Evolutionary conservation across 2,797 vertebrate genomes (phyloP).

Genomic region (Carapus acus): DNA sequence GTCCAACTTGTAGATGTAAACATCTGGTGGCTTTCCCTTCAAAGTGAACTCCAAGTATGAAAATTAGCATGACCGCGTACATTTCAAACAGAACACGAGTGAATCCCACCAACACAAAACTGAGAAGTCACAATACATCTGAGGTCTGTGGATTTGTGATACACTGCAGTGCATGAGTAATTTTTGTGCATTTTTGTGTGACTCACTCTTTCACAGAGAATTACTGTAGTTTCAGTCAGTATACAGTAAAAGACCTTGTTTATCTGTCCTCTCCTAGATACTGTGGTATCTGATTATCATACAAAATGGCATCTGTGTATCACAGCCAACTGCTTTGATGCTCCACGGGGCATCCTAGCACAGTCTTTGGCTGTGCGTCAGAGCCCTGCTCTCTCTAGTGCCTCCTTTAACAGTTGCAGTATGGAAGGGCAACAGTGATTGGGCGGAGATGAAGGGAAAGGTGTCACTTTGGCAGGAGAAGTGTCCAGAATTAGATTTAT

Average conservation of each 20-base stretch:
- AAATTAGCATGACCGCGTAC: too few relatives aligned
- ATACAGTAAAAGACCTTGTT: slow-evolving; percentile 50
- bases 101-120: too few relatives aligned
- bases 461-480: slow-evolving; percentile 56
- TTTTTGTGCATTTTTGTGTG: not conserved
- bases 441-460: slow-evolving; percentile 29
- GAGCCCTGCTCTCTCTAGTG: slow-evolving; percentile 21
- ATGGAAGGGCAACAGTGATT: slow-evolving; percentile 18
- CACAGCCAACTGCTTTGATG: slow-evolving; percentile 59
- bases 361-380: slow-evolving; percentile 41
- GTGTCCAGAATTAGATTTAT: slow-evolving; percentile 55
- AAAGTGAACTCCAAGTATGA: too few relatives aligned
- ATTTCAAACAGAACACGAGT: too few relatives aligned
- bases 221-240: not conserved
- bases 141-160: too few relatives aligned
- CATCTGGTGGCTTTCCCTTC: too few relatives aligned
- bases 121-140: too few relatives aligned
- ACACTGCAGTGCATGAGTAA: too few relatives aligned
- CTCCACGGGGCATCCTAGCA: slow-evolving; percentile 63
- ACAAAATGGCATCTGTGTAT: slow-evolving; percentile 12
- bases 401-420: slow-evolving; percentile 23
- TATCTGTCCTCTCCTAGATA: slow-evolving; percentile 39
- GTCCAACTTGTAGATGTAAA: too few relatives aligned
- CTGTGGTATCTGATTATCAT: slow-evolving; percentile 42
- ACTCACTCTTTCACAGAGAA: too few relatives aligned